Base-by-base conservation (phyloP, 2,797 vertebrate genomes). In the Anas bernieri region DNA sequence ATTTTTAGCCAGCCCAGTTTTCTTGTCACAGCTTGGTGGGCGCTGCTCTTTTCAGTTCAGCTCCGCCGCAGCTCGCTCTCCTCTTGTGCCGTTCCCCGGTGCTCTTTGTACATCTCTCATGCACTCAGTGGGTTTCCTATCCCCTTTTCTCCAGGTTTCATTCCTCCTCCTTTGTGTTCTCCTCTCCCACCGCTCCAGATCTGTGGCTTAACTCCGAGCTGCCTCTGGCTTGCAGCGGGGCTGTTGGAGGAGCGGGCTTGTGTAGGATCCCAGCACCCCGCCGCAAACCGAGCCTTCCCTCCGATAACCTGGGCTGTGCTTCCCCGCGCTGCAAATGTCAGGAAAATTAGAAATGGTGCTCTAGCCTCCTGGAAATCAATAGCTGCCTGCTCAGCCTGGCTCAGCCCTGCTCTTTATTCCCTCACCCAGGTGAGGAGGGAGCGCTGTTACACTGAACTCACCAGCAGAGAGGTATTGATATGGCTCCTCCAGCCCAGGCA, bases 1-100 rank as follows among this genome's bases (percentile, higher is more conserved):
- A 93, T 97, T 96, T 96, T 96, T 95, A 96, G 86, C 68, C 79
- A 96, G 94, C 86, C 91, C 72, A 52, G 4, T 96, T 94, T 85
- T 88, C 77, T 78, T 41, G 11, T 43, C 7, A 6, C 41, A 87
- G 63, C 72, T 96, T 83, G 45, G 72, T 76, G 37, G 17, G 84
- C 78, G 63, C 67, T 59, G 80, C 9, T 84, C 41, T 56, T 83
- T 92, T 89, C 90, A 67, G 74, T 31, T 78, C 80, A 75, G 74
- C 83, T 88, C 81, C 39, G 43, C 43, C 69, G 7, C 52, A 78
- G 37, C 79, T 83, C 78, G 8, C 1, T 0, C 72, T 63, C 58
- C 50, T 70, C 55, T 73, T 54, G 28, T 43, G 39, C 39, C 28
- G 2, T 43, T 64, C 61, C 50, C 59, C 58, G 52, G 28, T 18